Base-by-base conservation (phyloP, 2,113 vertebrate genomes). In the Pollimyrus isidori region DNA sequence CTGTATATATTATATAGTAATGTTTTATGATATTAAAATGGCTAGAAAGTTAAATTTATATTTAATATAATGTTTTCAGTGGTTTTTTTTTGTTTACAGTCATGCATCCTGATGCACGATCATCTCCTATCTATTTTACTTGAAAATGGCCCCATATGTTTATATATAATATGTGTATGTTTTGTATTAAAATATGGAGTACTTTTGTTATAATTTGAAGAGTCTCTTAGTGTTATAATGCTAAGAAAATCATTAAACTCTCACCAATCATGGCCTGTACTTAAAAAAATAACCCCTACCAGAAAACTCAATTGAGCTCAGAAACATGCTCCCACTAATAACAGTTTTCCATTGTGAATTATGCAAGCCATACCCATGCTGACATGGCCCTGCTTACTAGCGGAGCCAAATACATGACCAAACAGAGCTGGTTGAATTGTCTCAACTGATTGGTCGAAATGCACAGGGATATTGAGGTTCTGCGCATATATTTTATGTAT, bases 1-100 rank as follows among this genome's bases (percentile, higher is more conserved):
- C 91, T 94, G 94, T 93, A 94, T 94, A 91, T 91, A 92, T 91
- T 46, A 82, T 65, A 89, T 56, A 17, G n/a, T 88, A 88, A 82
- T 89, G 50, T 87, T 87, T 53, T 87, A 87, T 56, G 2, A 86
- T 30, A 86, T 52, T 50, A 52, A 86, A 30, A 53, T 48, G 23
- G 9, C 21, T 84, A 48, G 3, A 48, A 84, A 84, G 17, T 87
- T 87, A 87, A 87, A 56, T 56, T 87, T 17, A 56, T 56, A 87
- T 86, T 50, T 89, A 65, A 88, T 89, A 93, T 93, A 92, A 94
- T 73, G 91, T 93, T 94, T 95, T 93, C 94, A 17, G 94, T 93
- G 92, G 94, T 94, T 95, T 94, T 92, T 93, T 91, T 86, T 85
- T 90, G 91, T 91, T 90, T 91, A 90, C 91, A 90, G 82, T 85